Evolutionary conservation across 2,888 invertebrate species (phyloP), one percentile per base, ranked within the genome.

Genomic region (Stomorhina lunata): DNA sequence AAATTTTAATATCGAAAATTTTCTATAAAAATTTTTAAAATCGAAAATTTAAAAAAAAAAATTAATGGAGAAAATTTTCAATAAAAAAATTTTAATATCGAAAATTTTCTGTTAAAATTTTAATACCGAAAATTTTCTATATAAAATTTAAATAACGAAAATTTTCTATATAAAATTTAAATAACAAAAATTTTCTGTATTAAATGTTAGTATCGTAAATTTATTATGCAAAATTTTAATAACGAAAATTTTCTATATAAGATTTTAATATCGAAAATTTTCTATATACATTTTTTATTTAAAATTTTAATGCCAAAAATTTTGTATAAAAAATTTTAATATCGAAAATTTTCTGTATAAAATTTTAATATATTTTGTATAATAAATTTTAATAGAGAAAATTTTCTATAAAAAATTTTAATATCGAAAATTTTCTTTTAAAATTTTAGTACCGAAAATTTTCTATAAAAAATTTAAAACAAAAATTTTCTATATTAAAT

Each of bases 381-480:
- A 59, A 37, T 59, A 59, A 50, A 22, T 4, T 4, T n/a, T 25
- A 17, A 55, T n/a, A 32, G 5, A 4, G 25, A 37, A 1, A 25
- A 53, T 53, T 29, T 27, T 15, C 15, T 27, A 32, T 4, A 9
- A 63, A 37, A n/a, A n/a, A n/a, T n/a, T n/a, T n/a, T 20, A 27
- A 0, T n/a, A 9, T 22, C 1, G 17, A 27, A 29, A 55, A 9
- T 22, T 4, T 25, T 17, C 4, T 15, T 9, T 29, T 20, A 29
- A 59, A 50, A 22, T 4, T 4, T n/a, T 25, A 17, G 37, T n/a
- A 32, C 4, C 12, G 25, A 37, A 1, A 25, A 53, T 53, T 29
- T 27, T 15, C 15, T 27, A 32, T 4, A 9, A 63, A 75, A 75
- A n/a, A n/a, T n/a, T n/a, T n/a, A n/a, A n/a, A n/a, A n/a, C n/a